phyloP scores from a whole-genome alignment of 2,113 vertebrate genomes.

The Protomyctophum bolini region DNA sequence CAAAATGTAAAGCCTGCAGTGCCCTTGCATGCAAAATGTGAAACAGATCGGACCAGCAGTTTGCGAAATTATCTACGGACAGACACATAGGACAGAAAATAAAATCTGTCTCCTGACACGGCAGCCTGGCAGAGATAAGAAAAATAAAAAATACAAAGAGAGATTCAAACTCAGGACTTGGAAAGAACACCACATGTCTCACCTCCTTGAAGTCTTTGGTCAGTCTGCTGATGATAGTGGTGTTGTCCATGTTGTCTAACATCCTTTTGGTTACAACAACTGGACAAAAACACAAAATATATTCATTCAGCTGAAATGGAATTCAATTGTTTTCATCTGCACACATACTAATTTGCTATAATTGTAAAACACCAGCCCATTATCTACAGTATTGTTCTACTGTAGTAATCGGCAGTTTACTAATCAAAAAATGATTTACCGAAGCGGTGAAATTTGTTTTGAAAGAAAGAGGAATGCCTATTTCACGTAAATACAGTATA shows the following conservation, averaged over 20 bases:
- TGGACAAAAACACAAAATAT: slow-evolving; percentile 45
- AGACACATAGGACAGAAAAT: neutral
- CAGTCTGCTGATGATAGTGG: slow-evolving; percentile 85
- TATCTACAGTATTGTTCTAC: no score
- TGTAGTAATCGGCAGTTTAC: no score
- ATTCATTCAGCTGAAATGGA: no score
- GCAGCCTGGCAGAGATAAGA: neutral
- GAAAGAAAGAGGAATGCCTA: no score
- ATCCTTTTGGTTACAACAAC: slow-evolving; percentile 83
- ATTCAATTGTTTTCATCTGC: neutral
- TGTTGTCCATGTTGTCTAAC: slow-evolving; percentile 83
- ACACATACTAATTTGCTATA: neutral
- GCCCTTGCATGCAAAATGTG: no score
- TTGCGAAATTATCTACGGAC: no score
- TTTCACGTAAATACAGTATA: no score
- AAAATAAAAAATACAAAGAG: neutral
- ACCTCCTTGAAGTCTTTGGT: slow-evolving; percentile 90
- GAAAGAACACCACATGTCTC: slow-evolving; percentile 10
- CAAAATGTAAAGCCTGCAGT: no score
- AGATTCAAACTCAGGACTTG: neutral
- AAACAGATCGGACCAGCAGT: no score
- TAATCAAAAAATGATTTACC: no score
- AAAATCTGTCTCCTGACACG: neutral
- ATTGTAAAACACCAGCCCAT: neutral
- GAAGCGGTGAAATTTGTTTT: no score